A percentile compares a stretch with the other conserved stretches of the same genome.
These are phyloP conservation scores for Agrotis exclamationis DNA, from an alignment of 2,888 invertebrate species.

Conservation along the genomic window DNA sequence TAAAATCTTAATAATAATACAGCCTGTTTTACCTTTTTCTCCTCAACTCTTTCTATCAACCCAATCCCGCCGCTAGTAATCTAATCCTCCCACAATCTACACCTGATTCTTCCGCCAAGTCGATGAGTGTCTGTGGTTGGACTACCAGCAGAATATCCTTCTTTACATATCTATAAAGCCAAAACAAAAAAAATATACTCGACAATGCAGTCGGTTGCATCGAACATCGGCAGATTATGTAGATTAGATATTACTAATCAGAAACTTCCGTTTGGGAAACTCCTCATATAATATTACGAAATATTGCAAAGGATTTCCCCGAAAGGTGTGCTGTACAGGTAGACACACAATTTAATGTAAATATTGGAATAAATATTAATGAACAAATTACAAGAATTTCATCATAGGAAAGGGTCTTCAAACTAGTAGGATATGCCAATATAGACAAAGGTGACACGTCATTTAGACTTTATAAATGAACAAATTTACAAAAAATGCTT, in stretches of 20 bases:
- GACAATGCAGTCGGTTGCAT: background rate
- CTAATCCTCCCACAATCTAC: background rate
- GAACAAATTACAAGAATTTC: background rate
- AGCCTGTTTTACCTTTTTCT: too few species aligned
- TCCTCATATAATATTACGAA: slow-evolving; percentile 3
- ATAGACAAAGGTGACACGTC: background rate
- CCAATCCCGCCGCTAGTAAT: background rate
- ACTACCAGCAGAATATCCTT: background rate
- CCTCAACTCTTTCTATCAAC: background rate
- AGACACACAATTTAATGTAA: background rate
- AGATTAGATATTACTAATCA: slow-evolving; percentile 36
- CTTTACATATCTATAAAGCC: background rate
- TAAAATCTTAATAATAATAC: background rate
- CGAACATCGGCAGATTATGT: background rate
- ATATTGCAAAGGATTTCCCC: slow-evolving; percentile 12
- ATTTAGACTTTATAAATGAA: background rate
- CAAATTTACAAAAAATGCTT: background rate
- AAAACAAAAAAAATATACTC: background rate
- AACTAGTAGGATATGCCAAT: background rate
- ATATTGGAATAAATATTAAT: background rate
- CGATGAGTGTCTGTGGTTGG: background rate
- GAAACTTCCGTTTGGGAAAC: slow-evolving; percentile 18
- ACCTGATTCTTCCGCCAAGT: accelerated
- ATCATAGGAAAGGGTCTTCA: background rate
- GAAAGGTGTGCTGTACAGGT: background rate